Evolutionary conservation across 1,140 invertebrate species (phyloP), one percentile per base, ranked within the genome.

Genomic region (Rhynchophorus ferrugineus): DNA sequence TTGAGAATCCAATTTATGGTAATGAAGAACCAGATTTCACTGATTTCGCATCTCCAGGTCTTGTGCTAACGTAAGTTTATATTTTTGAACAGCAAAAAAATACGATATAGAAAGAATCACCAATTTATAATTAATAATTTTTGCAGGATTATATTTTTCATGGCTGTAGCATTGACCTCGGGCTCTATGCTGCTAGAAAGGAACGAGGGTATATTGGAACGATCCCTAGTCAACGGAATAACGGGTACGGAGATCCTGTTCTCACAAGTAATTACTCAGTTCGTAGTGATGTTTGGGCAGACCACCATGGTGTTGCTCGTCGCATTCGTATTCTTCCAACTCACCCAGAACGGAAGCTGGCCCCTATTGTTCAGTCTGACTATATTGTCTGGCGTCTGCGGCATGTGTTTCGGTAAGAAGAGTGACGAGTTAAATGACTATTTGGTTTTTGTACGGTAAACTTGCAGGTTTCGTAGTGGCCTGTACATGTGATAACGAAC

Each of bases 21-120:
- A 81, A 82, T 18, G 81, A 78, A 59, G 78, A 87, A 60, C 89
- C 91, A 16, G 91, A 87, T 49, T 95, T 95, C 66, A 94, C 90
- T 1, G 89, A 95, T 71, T 97, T 96, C 71, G 93, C 95, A 56
- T 91, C 92, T 20, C 92, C 93, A 29, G 93, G 93, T 59, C 87
- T 96, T 46, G 92, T 95, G 65, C 73, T 95, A 55, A 94, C 89
- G 89, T 93, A 72, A 65, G 56, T 61, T 33, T 50, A 41, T 50
- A 48, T 51, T 42, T 42, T 17, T 13, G 2, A 8, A 9, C 2
- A 8, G 22, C 41, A 8, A 9, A 11, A 6, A 44, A 21, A 18
- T 11, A 43, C 18, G 7, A 21, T 9, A 43, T 13, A 38, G 7
- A 38, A 7, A 38, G 11, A 41, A 13, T 41, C 19, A 11, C 11